Base-by-base conservation (phyloP, 2,888 invertebrate genomes). In the Azorinus chamasolen region DNA sequence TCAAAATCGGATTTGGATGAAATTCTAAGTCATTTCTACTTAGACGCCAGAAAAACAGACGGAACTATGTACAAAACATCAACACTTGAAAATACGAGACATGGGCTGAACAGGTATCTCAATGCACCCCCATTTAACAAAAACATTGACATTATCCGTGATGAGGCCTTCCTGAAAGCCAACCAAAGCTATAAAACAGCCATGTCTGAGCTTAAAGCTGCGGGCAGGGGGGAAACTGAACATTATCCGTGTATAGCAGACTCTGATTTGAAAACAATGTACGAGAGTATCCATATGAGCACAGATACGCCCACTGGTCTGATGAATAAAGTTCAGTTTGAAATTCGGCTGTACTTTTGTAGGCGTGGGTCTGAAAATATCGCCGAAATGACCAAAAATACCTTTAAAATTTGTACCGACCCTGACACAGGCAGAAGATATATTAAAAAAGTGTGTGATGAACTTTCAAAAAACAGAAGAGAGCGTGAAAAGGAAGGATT, bases 1-100 rank as follows among this genome's bases (percentile, higher is more conserved):
- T 32, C 20, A 18, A 18, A 32, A 37, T n/a, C n/a, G 1, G 27
- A 37, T 10, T 32, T 54, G 2, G 24, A 53, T 2, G 20, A 61
- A 14, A 41, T 54, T 20, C 69, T 54, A 5, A 27, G n/a, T 18
- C 54, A 61, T 16, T 69, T 69, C 1, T 69, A 61, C 22, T 24
- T 57, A 12, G 39, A 70, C 57, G 63, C 57, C 2, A 24, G 70
- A n/a, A 70, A 62, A 24, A 70, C 50, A 37, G 32, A 46, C 2
- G 63, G 70, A 57, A 41, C 48, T 18, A 3, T 70, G 14, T 63
- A 63, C 24, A 70, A 70, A 62, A 10, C 43, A 2, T 62, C 24
- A 8, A 62, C 55, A 8, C 32, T 41, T 1, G 18, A 22, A n/a
- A 62, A 62, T n/a, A 57, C 50, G 10, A 46, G 62, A 48, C 32